Evolutionary conservation across 2,797 vertebrate species (phyloP).

Genomic region (Macropodus opercularis): DNA sequence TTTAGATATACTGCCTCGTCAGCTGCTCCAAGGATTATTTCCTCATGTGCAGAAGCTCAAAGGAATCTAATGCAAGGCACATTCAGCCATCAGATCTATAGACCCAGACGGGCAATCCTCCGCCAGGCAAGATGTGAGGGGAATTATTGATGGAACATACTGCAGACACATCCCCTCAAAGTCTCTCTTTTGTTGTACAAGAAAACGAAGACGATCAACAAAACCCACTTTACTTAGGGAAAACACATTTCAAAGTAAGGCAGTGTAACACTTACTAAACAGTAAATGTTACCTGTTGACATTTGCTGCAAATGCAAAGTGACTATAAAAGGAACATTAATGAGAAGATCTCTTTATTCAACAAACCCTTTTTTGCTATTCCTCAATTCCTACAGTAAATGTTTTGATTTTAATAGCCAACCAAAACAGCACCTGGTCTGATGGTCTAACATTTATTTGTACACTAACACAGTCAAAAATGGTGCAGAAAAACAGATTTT

Average conservation of each 20-base stretch:
- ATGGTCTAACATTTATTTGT: too few relatives aligned
- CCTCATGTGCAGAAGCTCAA: constrained; percentile 52
- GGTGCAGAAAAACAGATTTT: too few relatives aligned
- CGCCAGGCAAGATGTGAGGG: constrained; percentile 44
- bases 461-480: too few relatives aligned
- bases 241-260: neutral
- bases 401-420: too few relatives aligned
- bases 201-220: constrained; percentile 2
- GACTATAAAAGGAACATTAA: neutral
- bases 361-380: too few relatives aligned
- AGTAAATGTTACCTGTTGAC: neutral
- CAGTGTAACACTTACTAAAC: neutral
- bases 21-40: constrained; percentile 68
- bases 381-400: too few relatives aligned
- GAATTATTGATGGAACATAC: constrained; percentile 27
- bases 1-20: constrained; percentile 64
- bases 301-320: neutral
- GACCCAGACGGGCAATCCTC: constrained; percentile 30
- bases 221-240: neutral
- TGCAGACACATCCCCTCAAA: constrained; percentile 9
- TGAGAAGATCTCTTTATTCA: neutral
- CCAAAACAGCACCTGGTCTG: too few relatives aligned
- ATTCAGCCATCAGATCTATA: constrained; percentile 34
- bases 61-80: constrained; percentile 44
- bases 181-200: neutral